These are phyloP conservation scores for Cuniculus paca DNA, from an alignment of 2,797 vertebrate species.

Conservation along the genomic window DNA sequence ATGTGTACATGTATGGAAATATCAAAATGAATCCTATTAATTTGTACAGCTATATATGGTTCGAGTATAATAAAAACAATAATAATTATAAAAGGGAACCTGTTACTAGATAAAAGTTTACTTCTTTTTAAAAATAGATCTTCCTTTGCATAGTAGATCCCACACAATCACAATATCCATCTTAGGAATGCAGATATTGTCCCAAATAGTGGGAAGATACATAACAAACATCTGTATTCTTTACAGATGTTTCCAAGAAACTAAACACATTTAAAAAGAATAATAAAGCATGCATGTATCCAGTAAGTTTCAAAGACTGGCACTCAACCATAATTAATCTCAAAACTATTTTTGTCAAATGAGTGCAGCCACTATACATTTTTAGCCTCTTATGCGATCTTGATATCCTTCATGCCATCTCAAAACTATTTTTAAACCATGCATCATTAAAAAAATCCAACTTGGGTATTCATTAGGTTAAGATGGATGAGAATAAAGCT, in stretches of 20 bases:
- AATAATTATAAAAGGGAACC: background rate
- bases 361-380: slow-evolving; percentile 49
- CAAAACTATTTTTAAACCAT: slow-evolving; percentile 79
- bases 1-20: background rate
- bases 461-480: slow-evolving; percentile 83
- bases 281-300: background rate
- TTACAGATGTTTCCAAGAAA: background rate
- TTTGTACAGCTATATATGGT: background rate
- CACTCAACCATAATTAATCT: slow-evolving; percentile 77
- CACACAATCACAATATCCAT: background rate
- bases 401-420: slow-evolving; percentile 65
- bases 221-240: background rate
- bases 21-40: background rate
- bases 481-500: slow-evolving; percentile 83
- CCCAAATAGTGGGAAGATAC: background rate
- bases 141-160: background rate
- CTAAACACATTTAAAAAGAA: slow-evolving; percentile 2
- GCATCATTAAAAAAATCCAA: slow-evolving; percentile 69
- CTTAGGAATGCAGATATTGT: background rate
- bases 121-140: background rate
- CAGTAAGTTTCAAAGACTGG: slow-evolving; percentile 36
- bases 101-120: background rate
- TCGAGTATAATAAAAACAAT: background rate
- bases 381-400: slow-evolving; percentile 69
- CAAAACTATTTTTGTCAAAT: slow-evolving; percentile 71